These are phyloP conservation scores for Calephelis virginiensis DNA, from an alignment of 1,140 invertebrate genomes.

Conservation along the genomic window DNA sequence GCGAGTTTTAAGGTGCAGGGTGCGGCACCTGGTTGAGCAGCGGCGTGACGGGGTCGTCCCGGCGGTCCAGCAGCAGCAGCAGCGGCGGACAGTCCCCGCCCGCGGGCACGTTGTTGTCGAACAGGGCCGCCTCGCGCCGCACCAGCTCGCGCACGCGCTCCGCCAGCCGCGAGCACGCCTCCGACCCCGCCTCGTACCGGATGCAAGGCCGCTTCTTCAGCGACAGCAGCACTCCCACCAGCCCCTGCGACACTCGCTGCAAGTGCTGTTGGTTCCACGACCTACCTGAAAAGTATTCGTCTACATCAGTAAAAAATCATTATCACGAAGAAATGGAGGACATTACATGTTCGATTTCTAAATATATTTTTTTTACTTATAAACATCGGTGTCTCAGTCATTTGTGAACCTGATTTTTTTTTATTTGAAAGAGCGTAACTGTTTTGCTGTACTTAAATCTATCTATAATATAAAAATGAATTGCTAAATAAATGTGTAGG, in stretches of 20 bases:
- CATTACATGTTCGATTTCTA: too few relatives aligned
- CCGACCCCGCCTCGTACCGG: conserved; percentile 94
- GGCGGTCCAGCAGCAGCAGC: conserved; percentile 92
- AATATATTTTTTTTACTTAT: too few relatives aligned
- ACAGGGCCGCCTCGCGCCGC: conserved; percentile 91
- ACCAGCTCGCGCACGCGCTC: conserved; percentile 91
- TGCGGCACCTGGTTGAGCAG: conserved; percentile 90
- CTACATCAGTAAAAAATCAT: too few relatives aligned
- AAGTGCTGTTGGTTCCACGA: conserved; percentile 88
- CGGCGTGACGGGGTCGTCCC: conserved; percentile 95
- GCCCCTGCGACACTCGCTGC: conserved; percentile 89
- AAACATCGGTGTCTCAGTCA: too few relatives aligned
- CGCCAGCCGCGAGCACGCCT: conserved; percentile 90
- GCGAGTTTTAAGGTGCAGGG: background rate
- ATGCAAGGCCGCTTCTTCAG: conserved; percentile 95
- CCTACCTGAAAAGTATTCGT: conserved; percentile 71
- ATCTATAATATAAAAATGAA: too few relatives aligned
- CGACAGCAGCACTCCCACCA: conserved; percentile 93
- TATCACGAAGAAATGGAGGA: too few relatives aligned
- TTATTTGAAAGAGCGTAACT: too few relatives aligned
- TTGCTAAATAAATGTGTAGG: too few relatives aligned
- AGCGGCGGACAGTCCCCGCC: conserved; percentile 86
- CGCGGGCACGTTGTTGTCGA: conserved; percentile 83
- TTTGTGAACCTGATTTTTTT: too few relatives aligned
- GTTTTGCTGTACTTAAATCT: too few relatives aligned